These are phyloP conservation scores for Corydoras sp. DNA, from an alignment of 2,113 vertebrate genomes.

Conservation along the genomic window DNA sequence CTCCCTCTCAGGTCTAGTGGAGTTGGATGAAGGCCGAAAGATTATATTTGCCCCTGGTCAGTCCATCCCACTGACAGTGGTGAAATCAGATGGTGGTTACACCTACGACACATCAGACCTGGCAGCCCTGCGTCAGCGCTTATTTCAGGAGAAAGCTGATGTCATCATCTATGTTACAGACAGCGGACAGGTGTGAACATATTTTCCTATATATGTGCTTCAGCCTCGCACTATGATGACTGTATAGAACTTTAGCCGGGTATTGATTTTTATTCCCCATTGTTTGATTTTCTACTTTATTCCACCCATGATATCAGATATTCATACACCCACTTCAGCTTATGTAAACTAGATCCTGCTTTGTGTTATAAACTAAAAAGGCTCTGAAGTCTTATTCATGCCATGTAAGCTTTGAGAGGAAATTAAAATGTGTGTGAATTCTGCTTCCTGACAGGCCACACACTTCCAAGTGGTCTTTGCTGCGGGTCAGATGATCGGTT, in stretches of 20 bases:
- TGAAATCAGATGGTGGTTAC: slow-evolving; percentile 92
- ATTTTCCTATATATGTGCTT: no score
- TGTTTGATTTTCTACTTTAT: no score
- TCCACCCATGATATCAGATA: no score
- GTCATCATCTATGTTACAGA: slow-evolving; percentile 90
- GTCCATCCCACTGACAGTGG: slow-evolving; percentile 80
- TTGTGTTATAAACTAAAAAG: no score
- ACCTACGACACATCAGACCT: slow-evolving; percentile 96
- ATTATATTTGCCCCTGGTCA: slow-evolving; percentile 81
- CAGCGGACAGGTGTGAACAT: slow-evolving; percentile 79
- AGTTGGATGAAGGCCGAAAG: slow-evolving; percentile 88
- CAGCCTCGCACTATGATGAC: no score
- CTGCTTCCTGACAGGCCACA: slow-evolving; percentile 59
- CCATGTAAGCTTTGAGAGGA: not conserved
- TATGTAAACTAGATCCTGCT: no score
- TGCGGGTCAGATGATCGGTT: slow-evolving; percentile 85
- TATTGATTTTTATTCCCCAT: no score
- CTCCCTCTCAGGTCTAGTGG: slow-evolving; percentile 68
- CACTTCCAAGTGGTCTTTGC: slow-evolving; percentile 87
- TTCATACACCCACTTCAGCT: no score
- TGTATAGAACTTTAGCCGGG: no score
- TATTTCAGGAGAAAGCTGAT: slow-evolving; percentile 80
- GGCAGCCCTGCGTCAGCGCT: slow-evolving; percentile 80
- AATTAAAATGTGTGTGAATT: not conserved
- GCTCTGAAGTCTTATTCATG: no score